Evolutionary conservation across 2,797 vertebrate genomes (phyloP).

Genomic region (Coilia nasus): DNA sequence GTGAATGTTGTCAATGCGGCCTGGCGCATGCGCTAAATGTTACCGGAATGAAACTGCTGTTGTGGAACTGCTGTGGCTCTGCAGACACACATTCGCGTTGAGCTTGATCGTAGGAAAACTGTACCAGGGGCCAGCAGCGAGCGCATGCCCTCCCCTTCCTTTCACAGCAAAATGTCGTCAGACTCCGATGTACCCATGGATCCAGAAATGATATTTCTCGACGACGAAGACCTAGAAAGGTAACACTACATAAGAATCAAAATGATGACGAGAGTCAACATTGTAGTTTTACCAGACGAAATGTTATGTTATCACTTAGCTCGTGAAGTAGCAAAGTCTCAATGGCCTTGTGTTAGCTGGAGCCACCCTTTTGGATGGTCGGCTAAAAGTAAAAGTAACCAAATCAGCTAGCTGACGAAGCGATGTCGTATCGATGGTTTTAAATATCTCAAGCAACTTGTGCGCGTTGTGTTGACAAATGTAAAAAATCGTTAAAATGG

Average conservation of each 20-base stretch:
- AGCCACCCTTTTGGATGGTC: not conserved
- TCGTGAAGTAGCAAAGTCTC: not conserved
- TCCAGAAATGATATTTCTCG: slow-evolving; percentile 19
- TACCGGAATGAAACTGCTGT: no score
- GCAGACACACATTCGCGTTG: slow-evolving; percentile 23
- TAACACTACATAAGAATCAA: not conserved
- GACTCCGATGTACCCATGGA: slow-evolving; percentile 14
- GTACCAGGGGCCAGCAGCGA: not conserved
- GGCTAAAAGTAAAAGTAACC: not conserved
- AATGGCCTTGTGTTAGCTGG: slow-evolving; percentile 11
- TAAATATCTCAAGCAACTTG: not conserved
- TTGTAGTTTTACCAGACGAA: not conserved
- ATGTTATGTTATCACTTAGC: not conserved
- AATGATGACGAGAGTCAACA: not conserved
- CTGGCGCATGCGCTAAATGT: no score
- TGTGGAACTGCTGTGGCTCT: not conserved
- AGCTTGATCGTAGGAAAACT: not conserved
- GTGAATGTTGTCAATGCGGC: no score
- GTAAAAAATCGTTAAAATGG: not conserved
- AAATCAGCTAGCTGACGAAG: not conserved
- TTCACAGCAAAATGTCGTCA: slow-evolving; percentile 25
- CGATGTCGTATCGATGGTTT: not conserved
- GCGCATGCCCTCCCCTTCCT: slow-evolving; percentile 11
- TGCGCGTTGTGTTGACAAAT: not conserved
- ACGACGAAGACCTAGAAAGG: slow-evolving; percentile 9